phyloP scores from a whole-genome alignment of 2,888 invertebrate species.

The Microctonus brassicae region DNA sequence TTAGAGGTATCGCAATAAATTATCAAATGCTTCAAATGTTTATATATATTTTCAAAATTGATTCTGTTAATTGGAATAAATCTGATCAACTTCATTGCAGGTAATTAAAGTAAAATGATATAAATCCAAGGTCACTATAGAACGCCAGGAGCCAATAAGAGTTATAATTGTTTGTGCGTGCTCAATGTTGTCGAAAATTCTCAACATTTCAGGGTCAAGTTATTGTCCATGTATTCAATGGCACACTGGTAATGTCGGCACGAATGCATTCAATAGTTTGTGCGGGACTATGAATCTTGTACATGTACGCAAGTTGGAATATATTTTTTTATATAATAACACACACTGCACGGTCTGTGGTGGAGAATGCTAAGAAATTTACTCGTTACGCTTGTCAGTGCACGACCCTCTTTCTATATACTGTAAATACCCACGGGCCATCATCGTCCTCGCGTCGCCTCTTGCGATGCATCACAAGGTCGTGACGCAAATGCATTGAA shows the following conservation, averaged over 20 bases:
- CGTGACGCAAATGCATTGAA: not conserved
- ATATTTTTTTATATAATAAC: conserved; percentile 54
- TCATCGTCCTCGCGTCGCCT: conserved; percentile 20
- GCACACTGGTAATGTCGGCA: not conserved
- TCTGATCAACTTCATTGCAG: too few relatives aligned
- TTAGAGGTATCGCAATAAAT: not conserved
- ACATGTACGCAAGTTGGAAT: conserved; percentile 50
- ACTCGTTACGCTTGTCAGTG: conserved; percentile 7
- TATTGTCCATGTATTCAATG: not conserved
- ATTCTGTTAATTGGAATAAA: not conserved
- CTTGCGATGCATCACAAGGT: conserved; percentile 10
- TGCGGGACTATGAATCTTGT: conserved; percentile 53
- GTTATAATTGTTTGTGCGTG: not conserved
- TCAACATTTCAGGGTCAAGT: not conserved
- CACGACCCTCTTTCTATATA: conserved; percentile 13
- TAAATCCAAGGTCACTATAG: not conserved
- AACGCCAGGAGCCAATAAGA: conserved; percentile 6
- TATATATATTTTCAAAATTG: not conserved
- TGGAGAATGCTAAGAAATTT: conserved; percentile 1
- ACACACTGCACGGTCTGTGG: conserved; percentile 50
- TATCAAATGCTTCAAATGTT: not conserved
- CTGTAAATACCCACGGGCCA: conserved; percentile 25
- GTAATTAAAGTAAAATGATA: too few relatives aligned
- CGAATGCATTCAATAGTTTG: not conserved
- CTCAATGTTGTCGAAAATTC: not conserved